phyloP scores from a whole-genome alignment of 2,113 vertebrate species.

The Noturus placidus region DNA sequence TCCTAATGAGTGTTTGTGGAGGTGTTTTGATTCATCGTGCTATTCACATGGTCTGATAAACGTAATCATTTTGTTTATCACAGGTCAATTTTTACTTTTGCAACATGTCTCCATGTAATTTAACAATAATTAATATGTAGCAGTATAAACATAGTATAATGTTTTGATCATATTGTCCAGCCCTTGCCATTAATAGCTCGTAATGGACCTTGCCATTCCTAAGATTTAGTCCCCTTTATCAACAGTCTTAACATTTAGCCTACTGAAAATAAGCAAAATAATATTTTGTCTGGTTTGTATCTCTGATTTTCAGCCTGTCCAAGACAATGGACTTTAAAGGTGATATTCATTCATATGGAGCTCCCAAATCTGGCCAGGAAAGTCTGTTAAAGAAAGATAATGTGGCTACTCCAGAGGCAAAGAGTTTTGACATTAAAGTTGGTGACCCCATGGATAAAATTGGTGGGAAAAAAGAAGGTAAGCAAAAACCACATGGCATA shows the following conservation, averaged over 20 bases:
- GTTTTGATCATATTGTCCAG: neutral
- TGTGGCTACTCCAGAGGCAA: slow-evolving; percentile 83
- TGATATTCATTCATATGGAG: slow-evolving; percentile 82
- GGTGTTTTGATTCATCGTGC: neutral
- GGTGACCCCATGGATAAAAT: slow-evolving; percentile 85
- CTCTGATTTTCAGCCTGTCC: slow-evolving; percentile 35
- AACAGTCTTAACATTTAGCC: neutral
- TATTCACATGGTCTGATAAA: neutral
- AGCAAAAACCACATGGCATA: slow-evolving; percentile 25
- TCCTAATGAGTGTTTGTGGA: neutral
- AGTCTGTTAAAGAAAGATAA: slow-evolving; percentile 86
- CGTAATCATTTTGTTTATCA: neutral
- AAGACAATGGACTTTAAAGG: slow-evolving; percentile 83
- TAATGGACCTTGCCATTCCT: neutral
- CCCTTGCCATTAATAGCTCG: neutral
- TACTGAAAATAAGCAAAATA: neutral
- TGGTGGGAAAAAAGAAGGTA: slow-evolving; percentile 70
- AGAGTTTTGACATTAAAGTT: slow-evolving; percentile 86
- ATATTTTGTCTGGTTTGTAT: neutral
- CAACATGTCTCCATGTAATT: neutral
- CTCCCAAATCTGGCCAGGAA: slow-evolving; percentile 73
- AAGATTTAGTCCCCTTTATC: neutral
- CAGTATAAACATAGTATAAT: neutral
- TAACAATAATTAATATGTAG: neutral
- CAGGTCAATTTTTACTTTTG: neutral